Percentiles rank a stretch among this genome's conserved stretches.
These are phyloP conservation scores for Rutpela maculata DNA, from an alignment of 2,888 invertebrate species.

Conservation along the genomic window DNA sequence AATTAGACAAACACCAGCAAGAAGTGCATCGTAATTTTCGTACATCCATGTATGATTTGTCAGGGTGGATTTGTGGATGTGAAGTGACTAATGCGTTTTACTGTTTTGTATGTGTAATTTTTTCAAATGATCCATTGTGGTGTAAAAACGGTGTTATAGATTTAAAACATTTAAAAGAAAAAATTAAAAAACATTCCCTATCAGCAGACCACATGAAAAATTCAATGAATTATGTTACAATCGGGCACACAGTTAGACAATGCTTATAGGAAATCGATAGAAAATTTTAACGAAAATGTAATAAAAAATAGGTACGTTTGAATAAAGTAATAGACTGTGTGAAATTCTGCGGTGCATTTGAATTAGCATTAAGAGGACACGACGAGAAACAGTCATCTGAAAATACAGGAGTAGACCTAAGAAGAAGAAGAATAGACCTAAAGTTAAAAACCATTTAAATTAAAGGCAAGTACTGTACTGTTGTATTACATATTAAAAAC, in stretches of 20 bases:
- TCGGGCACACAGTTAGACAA: conserved; percentile 9
- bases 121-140: background rate
- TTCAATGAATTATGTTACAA: background rate
- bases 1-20: too few relatives aligned
- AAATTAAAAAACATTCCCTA: conserved; percentile 3
- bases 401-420: too few relatives aligned
- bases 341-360: too few relatives aligned
- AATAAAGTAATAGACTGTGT: conserved; percentile 23
- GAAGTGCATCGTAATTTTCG: background rate
- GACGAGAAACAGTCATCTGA: too few relatives aligned
- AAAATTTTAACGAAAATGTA: conserved; percentile 16
- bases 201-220: conserved; percentile 6
- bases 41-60: background rate
- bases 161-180: conserved; percentile 18
- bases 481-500: too few relatives aligned
- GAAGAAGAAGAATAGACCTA: too few relatives aligned
- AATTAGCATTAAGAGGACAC: background rate
- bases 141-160: conserved; percentile 7
- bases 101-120: background rate
- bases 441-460: too few relatives aligned
- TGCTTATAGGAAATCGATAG: conserved; percentile 6
- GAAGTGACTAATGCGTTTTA: background rate
- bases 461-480: too few relatives aligned
- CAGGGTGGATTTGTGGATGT: too few relatives aligned
- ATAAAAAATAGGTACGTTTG: conserved; percentile 4